Evolutionary conservation across 2,888 invertebrate species (phyloP).

Genomic region (Cataglyphis altisquamis): DNA sequence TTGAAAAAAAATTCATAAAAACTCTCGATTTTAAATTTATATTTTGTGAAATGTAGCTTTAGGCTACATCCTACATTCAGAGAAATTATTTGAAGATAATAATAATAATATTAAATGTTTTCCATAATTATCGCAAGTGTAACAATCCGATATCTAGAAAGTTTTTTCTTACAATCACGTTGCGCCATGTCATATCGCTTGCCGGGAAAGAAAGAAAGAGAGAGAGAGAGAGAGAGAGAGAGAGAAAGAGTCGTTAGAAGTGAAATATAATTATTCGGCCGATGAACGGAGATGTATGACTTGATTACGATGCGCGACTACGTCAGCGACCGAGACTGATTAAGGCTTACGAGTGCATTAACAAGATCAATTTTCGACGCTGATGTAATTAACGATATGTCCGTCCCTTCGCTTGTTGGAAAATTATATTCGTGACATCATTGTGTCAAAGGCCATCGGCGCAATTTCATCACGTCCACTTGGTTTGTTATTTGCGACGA

Average conservation of each 20-base stretch:
- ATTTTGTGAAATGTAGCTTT: neutral
- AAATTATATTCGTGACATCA: slow-evolving; percentile 18
- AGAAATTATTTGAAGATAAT: neutral
- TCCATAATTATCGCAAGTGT: neutral
- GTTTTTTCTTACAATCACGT: neutral
- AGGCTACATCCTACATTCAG: neutral
- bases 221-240: neutral
- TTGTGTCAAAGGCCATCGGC: slow-evolving; percentile 1
- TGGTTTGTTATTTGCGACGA: neutral
- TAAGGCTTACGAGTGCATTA: slow-evolving; percentile 46
- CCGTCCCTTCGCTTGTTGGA: neutral
- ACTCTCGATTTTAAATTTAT: neutral
- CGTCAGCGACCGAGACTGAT: neutral
- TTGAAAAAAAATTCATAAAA: neutral
- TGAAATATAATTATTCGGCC: slow-evolving; percentile 5
- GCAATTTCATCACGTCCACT: slow-evolving; percentile 3
- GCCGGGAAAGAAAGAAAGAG: neutral
- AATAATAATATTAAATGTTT: neutral
- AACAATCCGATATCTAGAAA: neutral
- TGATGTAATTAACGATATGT: slow-evolving; percentile 30
- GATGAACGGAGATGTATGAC: slow-evolving; percentile 19
- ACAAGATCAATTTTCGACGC: slow-evolving; percentile 46
- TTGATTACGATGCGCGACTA: slow-evolving; percentile 35
- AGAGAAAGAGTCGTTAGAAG: neutral
- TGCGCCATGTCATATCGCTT: neutral